A percentile compares a stretch with the other conserved stretches of the same genome.
These are phyloP conservation scores for Marmota flaviventris DNA, from an alignment of 2,113 vertebrate genomes.

Conservation along the genomic window DNA sequence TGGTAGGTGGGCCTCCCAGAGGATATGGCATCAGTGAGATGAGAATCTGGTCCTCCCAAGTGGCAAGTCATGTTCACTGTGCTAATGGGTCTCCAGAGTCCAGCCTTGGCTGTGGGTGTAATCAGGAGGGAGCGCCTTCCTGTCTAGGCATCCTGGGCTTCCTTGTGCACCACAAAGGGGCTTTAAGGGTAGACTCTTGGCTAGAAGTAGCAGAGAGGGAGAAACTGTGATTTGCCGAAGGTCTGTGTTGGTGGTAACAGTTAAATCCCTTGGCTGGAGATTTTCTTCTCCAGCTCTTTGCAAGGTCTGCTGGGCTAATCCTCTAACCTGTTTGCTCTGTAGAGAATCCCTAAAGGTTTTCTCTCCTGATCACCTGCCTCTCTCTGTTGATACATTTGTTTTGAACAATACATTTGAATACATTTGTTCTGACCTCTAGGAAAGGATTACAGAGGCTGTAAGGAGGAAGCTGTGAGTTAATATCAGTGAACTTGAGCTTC, in stretches of 20 bases:
- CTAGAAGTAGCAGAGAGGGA: background rate
- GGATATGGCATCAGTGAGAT: background rate
- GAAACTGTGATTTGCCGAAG: background rate
- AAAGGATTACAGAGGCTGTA: background rate
- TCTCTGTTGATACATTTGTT: slow-evolving; percentile 11
- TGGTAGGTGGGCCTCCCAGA: background rate
- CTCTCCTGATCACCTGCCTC: background rate
- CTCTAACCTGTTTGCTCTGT: slow-evolving; percentile 70
- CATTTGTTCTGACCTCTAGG: background rate
- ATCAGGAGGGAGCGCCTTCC: background rate
- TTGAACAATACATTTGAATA: background rate
- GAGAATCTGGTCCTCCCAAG: background rate
- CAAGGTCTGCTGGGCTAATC: background rate
- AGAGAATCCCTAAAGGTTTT: slow-evolving; percentile 74
- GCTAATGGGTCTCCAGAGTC: slow-evolving; percentile 55
- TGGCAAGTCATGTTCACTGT: background rate
- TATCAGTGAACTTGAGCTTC: background rate
- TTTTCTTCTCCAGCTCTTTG: background rate
- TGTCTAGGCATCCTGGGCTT: background rate
- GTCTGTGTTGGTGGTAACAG: fast-evolving
- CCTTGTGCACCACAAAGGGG: background rate
- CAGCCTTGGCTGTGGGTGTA: background rate
- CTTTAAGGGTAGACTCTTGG: background rate
- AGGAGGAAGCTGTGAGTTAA: background rate
- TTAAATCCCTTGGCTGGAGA: background rate